phyloP scores from a whole-genome alignment of 2,113 vertebrate genomes.

The Eonycteris spelaea region DNA sequence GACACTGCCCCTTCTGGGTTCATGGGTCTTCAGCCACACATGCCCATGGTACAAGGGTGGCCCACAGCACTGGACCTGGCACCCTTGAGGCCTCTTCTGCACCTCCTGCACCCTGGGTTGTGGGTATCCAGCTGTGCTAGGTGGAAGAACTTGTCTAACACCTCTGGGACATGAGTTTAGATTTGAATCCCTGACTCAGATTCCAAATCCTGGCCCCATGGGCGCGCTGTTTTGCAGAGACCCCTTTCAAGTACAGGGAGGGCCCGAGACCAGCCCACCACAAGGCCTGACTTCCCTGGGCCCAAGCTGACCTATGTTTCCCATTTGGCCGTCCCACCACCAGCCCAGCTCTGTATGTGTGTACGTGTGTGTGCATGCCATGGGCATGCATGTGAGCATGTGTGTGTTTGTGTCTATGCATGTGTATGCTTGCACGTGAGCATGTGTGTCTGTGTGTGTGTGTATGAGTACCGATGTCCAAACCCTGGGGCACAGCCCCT shows the following conservation, averaged over 20 bases:
- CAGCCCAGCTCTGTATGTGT: background rate
- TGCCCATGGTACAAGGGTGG: background rate
- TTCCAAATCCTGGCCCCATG: background rate
- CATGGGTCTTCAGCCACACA: fast-evolving
- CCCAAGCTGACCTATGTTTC: background rate
- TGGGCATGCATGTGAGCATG: background rate
- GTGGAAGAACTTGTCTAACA: background rate
- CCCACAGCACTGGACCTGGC: background rate
- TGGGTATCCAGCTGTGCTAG: no score
- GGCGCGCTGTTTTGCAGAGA: background rate
- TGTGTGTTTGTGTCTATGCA: no score
- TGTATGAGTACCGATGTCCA: background rate
- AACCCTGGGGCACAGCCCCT: background rate
- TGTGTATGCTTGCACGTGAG: no score
- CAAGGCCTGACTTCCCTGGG: background rate
- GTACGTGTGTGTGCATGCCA: no score
- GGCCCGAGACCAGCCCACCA: background rate
- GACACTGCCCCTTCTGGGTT: background rate
- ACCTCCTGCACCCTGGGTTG: background rate
- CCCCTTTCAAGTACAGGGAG: no score
- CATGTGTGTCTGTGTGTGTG: background rate
- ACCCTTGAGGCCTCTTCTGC: background rate
- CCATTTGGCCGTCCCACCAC: background rate
- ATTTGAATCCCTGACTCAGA: background rate
- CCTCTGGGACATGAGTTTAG: background rate